Evolutionary conservation across 2,113 vertebrate genomes (phyloP).

Genomic region (Gambusia holbrooki): DNA sequence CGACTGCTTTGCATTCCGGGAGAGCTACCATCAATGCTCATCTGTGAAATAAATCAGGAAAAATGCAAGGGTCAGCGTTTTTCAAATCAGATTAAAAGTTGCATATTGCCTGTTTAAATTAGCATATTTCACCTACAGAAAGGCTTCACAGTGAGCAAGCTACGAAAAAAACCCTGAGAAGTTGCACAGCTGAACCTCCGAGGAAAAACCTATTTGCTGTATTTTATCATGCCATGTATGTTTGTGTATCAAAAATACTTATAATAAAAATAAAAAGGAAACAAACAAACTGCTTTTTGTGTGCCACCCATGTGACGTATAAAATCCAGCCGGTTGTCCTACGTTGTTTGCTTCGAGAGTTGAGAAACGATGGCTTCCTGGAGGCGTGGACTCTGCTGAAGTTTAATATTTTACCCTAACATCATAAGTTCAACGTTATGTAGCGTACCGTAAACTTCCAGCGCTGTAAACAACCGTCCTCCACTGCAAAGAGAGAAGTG

Average conservation of each 20-base stretch:
- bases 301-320: background rate
- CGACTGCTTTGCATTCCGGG: background rate
- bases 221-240: background rate
- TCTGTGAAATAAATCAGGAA: constrained; percentile 31
- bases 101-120: constrained; percentile 18
- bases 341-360: too few relatives aligned
- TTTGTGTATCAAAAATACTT: background rate
- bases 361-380: too few relatives aligned
- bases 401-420: too few relatives aligned
- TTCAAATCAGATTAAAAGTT: constrained; percentile 42
- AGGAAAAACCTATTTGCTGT: background rate
- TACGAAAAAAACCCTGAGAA: constrained; percentile 10
- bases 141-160: background rate
- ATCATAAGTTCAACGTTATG: too few relatives aligned
- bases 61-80: constrained; percentile 36
- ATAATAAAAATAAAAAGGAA: background rate
- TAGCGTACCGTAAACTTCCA: too few relatives aligned
- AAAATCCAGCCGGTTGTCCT: too few relatives aligned
- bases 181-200: background rate
- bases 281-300: background rate
- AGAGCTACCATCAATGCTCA: constrained; percentile 12
- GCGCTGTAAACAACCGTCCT: too few relatives aligned
- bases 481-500: too few relatives aligned
- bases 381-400: too few relatives aligned
- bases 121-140: constrained; percentile 4